phyloP scores from a whole-genome alignment of 2,113 vertebrate species.

The Bos javanicus region DNA sequence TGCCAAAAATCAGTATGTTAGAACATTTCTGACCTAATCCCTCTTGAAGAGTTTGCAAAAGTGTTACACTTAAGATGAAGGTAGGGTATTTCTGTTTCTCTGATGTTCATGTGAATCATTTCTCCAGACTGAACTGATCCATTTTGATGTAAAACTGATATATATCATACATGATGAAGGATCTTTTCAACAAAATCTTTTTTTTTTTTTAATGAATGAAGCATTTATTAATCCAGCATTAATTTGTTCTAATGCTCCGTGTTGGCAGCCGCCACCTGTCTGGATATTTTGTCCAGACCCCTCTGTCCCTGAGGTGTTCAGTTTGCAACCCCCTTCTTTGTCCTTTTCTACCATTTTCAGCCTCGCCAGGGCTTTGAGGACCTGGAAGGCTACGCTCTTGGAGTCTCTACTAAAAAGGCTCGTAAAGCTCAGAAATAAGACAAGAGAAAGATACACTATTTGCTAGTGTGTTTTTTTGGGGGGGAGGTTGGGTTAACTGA shows the following conservation, averaged over 20 bases:
- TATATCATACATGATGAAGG: not conserved
- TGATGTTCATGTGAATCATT: not conserved
- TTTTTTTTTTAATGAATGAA: not conserved
- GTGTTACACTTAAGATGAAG: not conserved
- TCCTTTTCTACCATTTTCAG: not conserved
- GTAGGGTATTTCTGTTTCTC: not conserved
- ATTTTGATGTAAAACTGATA: not conserved
- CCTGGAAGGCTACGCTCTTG: not conserved
- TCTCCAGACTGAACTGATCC: not conserved
- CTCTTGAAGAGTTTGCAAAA: not conserved
- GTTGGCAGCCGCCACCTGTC: not conserved
- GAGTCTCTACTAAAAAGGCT: not conserved
- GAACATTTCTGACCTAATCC: not conserved
- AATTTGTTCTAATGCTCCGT: not conserved
- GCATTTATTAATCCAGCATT: not conserved
- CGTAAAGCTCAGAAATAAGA: not conserved
- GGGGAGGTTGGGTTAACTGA: not conserved
- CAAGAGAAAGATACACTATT: not conserved
- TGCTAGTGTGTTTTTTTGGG: not conserved
- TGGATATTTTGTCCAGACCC: not conserved
- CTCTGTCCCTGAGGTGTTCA: not conserved
- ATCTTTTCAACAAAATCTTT: not conserved
- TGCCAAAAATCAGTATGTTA: not conserved
- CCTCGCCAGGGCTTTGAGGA: not conserved
- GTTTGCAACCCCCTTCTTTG: not conserved